phyloP scores from a whole-genome alignment of 2,888 invertebrate species.

The Bellardia bayeri region DNA sequence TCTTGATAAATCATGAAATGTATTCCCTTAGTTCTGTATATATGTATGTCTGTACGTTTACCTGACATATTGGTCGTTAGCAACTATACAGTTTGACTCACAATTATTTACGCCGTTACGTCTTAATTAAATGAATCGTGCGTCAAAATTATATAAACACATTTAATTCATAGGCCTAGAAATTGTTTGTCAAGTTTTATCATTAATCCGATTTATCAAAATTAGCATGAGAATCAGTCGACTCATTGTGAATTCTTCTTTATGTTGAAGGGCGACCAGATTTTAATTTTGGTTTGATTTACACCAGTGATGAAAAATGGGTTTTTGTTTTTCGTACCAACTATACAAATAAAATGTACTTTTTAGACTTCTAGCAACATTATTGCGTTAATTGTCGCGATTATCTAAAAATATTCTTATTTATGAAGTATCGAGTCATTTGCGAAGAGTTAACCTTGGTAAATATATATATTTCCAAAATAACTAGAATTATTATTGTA shows the following conservation, averaged over 20 bases:
- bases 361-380: too few species aligned
- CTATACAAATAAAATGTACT: too few species aligned
- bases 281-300: not conserved
- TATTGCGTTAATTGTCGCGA: too few species aligned
- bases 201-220: not conserved
- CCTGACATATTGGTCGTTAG: not conserved
- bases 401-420: too few species aligned
- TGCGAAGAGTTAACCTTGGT: too few species aligned
- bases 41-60: too few species aligned
- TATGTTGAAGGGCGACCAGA: not conserved
- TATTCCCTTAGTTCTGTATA: not conserved
- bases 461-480: too few species aligned
- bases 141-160: not conserved
- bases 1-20: not conserved
- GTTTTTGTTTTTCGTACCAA: too few species aligned
- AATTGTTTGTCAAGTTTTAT: not conserved
- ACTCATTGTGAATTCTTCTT: too few species aligned
- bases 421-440: too few species aligned
- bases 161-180: not conserved
- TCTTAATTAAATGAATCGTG: not conserved
- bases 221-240: not conserved
- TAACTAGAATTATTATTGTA: too few species aligned
- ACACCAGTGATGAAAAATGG: too few species aligned
- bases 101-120: not conserved
- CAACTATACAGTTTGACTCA: not conserved